Percentiles rank a stretch among this genome's conserved stretches.
These are phyloP conservation scores for Acleris emargana DNA, from an alignment of 2,888 invertebrate genomes.

Conservation along the genomic window DNA sequence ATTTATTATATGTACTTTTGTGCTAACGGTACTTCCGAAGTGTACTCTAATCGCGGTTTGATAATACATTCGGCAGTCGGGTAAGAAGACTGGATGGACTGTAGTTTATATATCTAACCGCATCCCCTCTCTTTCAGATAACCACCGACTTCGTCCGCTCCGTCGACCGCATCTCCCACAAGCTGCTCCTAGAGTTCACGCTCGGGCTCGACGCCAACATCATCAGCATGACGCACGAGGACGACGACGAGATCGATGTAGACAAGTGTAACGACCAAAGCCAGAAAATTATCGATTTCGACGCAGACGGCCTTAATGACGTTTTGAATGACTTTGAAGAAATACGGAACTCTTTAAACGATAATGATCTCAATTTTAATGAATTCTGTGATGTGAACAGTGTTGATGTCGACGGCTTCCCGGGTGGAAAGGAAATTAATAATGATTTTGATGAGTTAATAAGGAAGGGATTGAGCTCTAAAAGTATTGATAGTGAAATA, in stretches of 20 bases:
- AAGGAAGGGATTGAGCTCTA: not conserved
- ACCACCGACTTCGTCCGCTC: conserved; percentile 16
- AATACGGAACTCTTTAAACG: conserved; percentile 17
- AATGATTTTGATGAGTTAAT: conserved; percentile 12
- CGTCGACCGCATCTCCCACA: conserved; percentile 15
- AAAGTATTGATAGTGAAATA: conserved; percentile 15
- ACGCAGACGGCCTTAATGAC: conserved; percentile 26
- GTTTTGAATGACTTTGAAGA: conserved; percentile 32
- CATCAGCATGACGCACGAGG: conserved; percentile 11
- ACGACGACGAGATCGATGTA: not conserved
- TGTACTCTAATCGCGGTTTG: no score
- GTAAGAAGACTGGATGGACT: no score
- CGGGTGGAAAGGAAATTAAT: conserved; percentile 13
- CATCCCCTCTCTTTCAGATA: conserved; percentile 19
- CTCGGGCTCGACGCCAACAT: conserved; percentile 8
- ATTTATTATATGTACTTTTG: no score
- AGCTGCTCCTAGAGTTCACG: conserved; percentile 25
- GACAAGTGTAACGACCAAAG: not conserved
- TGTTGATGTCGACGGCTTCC: conserved; percentile 12
- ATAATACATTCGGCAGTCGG: no score
- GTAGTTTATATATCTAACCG: no score
- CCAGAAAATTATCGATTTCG: conserved; percentile 5
- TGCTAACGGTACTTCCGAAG: no score
- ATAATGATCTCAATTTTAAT: conserved; percentile 18
- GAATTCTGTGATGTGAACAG: conserved; percentile 7